Percentiles rank a stretch among this genome's conserved stretches.
phyloP scores from a whole-genome alignment of 2,888 invertebrate genomes.

The Eupithecia vulgata region DNA sequence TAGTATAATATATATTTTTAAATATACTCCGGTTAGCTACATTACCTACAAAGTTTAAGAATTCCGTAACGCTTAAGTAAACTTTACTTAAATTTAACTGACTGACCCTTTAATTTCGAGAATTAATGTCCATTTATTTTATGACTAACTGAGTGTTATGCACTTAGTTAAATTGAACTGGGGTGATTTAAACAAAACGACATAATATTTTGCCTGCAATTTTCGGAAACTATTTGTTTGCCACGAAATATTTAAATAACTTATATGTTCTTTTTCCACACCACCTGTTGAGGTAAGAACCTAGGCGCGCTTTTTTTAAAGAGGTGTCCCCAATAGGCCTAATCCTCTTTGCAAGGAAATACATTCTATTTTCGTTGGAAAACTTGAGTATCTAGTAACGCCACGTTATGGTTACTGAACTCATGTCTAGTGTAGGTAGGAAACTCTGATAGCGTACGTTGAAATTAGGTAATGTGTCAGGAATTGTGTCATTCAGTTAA shows the following conservation, averaged over 20 bases:
- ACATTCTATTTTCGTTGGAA: neutral
- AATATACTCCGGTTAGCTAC: neutral
- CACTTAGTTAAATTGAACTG: constrained; percentile 11
- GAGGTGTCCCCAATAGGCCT: constrained; percentile 82
- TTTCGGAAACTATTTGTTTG: neutral
- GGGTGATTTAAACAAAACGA: constrained; percentile 25
- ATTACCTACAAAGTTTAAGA: neutral
- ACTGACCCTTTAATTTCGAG: neutral
- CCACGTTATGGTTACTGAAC: constrained; percentile 49
- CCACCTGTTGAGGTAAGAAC: constrained; percentile 80
- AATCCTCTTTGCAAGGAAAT: constrained; percentile 65
- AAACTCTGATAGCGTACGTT: constrained; percentile 63
- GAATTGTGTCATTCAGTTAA: constrained; percentile 79
- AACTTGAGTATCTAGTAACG: neutral
- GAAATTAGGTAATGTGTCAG: constrained; percentile 76
- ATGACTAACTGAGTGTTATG: constrained; percentile 17
- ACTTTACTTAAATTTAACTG: neutral
- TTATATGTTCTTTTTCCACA: constrained; percentile 74
- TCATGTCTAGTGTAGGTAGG: constrained; percentile 11
- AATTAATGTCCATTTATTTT: constrained; percentile 8
- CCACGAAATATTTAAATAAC: neutral
- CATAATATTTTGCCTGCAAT: neutral
- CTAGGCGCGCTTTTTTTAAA: constrained; percentile 80
- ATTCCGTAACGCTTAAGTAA: neutral
- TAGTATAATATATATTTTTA: too few relatives aligned